Evolutionary conservation across 2,113 vertebrate species (phyloP), one percentile per base, ranked within the genome.

Genomic region (Rhinolophus ferrumequinum): DNA sequence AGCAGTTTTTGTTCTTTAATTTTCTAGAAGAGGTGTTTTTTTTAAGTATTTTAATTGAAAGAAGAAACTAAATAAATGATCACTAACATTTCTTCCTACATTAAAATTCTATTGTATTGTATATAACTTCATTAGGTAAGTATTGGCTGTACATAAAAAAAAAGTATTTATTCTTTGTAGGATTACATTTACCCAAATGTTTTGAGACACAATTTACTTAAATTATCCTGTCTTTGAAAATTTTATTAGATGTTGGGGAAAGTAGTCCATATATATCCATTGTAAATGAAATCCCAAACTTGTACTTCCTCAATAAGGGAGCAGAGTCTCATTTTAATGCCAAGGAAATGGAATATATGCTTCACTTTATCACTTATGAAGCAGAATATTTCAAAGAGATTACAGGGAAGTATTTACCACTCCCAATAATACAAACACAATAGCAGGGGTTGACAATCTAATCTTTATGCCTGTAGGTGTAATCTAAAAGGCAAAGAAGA

Each of bases 221-320:
- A 88, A 54, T 94, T 70, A 88, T 64, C 33, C 18, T 86, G 35
- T 76, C n/a, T 96, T 85, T 93, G 18, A 70, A 94, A 94, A 76
- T 33, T 22, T 73, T 92, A 88, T 85, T 88, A 76, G 64, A 88
- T 58, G 18, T 85, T 70, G 24, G 33, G 7, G n/a, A 64, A 95
- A 88, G 24, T 8, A 70, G 13, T 85, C 16, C 19, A 28, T 84
- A 70, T 67, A 88, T 64, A 88, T 72, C 38, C 5, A 67, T 81
- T 76, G 30, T 79, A 79, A 94, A 64, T 76, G 47, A 86, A 58
- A 54, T 41, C 58, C 15, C 90, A 88, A 91, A 75, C 22, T 69
- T 83, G 2, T 38, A 73, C 24, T 95, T 96, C 38, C 47, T 93
- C 33, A 56, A 4, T 75, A 75, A 62, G 24, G 9, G 54, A 95